A percentile compares a stretch with the other conserved stretches of the same genome.
Conservation (phyloP, 2,113 vertebrate species). For the Coregonus clupeaformis region DNA sequence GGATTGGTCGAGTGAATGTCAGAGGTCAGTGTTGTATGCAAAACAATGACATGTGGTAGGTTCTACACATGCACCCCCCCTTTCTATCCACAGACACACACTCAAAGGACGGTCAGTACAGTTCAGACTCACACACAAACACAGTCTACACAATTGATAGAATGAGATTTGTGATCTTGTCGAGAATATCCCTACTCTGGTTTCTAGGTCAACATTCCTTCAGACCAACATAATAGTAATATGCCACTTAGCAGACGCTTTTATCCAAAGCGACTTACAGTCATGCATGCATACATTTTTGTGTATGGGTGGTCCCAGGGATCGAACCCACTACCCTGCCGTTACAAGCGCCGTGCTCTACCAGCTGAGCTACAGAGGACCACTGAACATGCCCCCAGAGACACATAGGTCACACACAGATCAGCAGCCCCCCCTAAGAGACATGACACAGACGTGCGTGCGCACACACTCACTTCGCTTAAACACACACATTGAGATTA, state of each 20-base stretch:
- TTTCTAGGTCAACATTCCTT: constrained; percentile 50
- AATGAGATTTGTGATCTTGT: constrained; percentile 45
- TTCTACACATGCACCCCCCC: too few species aligned
- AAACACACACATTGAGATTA: constrained; percentile 20
- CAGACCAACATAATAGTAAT: too few species aligned
- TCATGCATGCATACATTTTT: too few species aligned
- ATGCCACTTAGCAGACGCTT: too few species aligned
- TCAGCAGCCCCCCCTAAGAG: not conserved
- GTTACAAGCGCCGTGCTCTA: too few species aligned
- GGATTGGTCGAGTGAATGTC: not conserved
- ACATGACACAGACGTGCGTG: constrained; percentile 1
- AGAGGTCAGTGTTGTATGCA: not conserved
- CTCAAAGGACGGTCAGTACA: not conserved
- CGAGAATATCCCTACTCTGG: constrained; percentile 37
- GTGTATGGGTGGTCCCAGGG: too few species aligned
- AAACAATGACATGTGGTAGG: not conserved
- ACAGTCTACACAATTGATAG: constrained; percentile 15
- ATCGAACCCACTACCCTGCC: too few species aligned
- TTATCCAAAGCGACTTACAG: too few species aligned
- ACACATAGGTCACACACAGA: constrained; percentile 35
- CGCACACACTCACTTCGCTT: not conserved
- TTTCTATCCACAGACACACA: not conserved
- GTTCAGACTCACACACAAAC: constrained; percentile 9
- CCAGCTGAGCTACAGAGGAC: too few species aligned
- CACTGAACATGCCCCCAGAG: constrained; percentile 23